Evolutionary conservation across 2,888 invertebrate species (phyloP), one percentile per base, ranked within the genome.

Genomic region (Catonia carolina): DNA sequence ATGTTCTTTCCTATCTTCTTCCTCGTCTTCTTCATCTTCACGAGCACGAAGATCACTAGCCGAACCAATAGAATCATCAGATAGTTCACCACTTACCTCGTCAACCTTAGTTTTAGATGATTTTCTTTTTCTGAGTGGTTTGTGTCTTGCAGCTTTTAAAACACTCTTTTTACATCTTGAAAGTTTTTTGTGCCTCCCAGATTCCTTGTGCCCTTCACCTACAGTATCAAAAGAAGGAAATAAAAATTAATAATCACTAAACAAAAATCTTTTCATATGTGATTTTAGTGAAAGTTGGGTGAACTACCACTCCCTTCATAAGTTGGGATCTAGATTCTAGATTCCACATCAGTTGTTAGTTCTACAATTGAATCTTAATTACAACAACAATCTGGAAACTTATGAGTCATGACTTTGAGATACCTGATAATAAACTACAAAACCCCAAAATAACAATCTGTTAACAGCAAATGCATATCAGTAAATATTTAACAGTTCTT

Each of bases 1-100:
- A 66, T 77, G 75, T 52, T 74, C 67, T 72, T 73, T 53, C 72
- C 54, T 74, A 10, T 73, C 71, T 37, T 69, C 65, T 2, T 68
- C 66, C 7, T 76, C 74, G 56, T 75, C 76, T 55, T 76, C 78
- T 27, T 72, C 72, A 31, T 70, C 69, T 51, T 77, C 76, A 55
- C 77, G 76, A 58, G 78, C 79, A 48, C 81, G 77, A 53, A 85
- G 72, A 71, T 86, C 86, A 65, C 83, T 83, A 0, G 84, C 85
- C 0, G 85, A 85, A 4, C 85, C 85, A 58, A 85, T 85, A 0
- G 85, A 84, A 66, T 84, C 83, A 45, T 80, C 81, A 31, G 82
- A 80, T 45, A 78, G 77, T 55, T 78, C 75, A 3, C 72, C 73
- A 6, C 57, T 60, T 39, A 56, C 59, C 23, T 60, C 55, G 8